Conservation (phyloP, 2,888 invertebrate genomes). For the Xestobium rufovillosum region DNA sequence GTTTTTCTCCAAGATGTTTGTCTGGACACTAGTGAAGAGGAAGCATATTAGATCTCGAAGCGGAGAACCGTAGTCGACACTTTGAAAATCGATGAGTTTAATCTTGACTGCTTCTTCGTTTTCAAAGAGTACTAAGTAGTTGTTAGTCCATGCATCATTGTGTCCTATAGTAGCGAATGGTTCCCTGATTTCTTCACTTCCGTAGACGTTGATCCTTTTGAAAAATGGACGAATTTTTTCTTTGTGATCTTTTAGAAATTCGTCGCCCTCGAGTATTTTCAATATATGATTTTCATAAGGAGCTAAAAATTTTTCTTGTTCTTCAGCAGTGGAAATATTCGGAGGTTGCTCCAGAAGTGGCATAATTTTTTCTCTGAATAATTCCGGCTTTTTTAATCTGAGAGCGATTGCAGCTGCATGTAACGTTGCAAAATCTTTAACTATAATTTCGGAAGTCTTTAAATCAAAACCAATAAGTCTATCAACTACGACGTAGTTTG, state of each 20-base stretch:
- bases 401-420: conserved; percentile 47
- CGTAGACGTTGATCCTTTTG: no score
- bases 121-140: conserved; percentile 25
- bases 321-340: no score
- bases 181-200: no score
- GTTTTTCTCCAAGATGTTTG: conserved; percentile 10
- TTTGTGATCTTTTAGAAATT: no score
- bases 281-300: no score
- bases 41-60: conserved; percentile 28
- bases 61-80: conserved; percentile 23
- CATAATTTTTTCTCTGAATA: conserved; percentile 23
- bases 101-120: conserved; percentile 18
- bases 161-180: conserved; percentile 18
- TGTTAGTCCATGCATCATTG: conserved; percentile 22
- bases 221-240: no score
- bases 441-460: conserved; percentile 38
- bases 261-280: no score
- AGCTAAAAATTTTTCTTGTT: no score
- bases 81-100: conserved; percentile 30
- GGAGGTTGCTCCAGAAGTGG: no score
- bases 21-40: conserved; percentile 25
- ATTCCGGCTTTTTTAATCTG: conserved; percentile 37
- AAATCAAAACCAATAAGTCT: conserved; percentile 42
- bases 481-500: conserved; percentile 41
- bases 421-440: conserved; percentile 43